These are phyloP conservation scores for Siphonodentalium dalli DNA, from an alignment of 2,888 invertebrate species.

Conservation along the genomic window DNA sequence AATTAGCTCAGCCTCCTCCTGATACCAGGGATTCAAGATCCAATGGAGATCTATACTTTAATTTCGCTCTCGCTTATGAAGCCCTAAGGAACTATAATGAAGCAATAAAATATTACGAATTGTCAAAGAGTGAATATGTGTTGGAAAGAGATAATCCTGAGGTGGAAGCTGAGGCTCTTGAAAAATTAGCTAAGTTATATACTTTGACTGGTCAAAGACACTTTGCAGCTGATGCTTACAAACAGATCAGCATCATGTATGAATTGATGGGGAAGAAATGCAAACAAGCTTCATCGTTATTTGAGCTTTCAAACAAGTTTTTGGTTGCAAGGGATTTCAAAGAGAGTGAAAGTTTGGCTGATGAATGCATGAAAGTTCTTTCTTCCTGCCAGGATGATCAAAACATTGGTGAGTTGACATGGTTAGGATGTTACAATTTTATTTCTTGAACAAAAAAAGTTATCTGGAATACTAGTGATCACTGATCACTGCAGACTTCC, in stretches of 20 bases:
- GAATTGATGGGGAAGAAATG: constrained; percentile 20
- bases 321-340: constrained; percentile 7
- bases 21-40: constrained; percentile 35
- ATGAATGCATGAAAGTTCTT: constrained; percentile 27
- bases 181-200: constrained; percentile 29
- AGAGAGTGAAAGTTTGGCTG: constrained; percentile 19
- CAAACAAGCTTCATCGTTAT: constrained; percentile 31
- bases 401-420: too few species aligned
- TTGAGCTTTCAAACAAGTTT: constrained; percentile 29
- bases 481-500: too few species aligned
- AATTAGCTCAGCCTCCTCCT: constrained; percentile 40
- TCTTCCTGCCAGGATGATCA: too few species aligned
- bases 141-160: constrained; percentile 30
- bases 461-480: too few species aligned
- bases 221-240: constrained; percentile 22
- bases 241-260: constrained; percentile 28
- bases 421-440: too few species aligned
- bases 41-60: constrained; percentile 56
- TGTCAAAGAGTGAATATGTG: constrained; percentile 43
- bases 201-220: constrained; percentile 1
- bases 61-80: constrained; percentile 54
- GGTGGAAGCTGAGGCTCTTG: constrained; percentile 37
- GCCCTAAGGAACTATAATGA: constrained; percentile 30
- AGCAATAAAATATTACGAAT: constrained; percentile 40
- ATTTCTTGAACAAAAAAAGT: too few species aligned